Base-by-base conservation (phyloP, 2,797 vertebrate genomes). In the Falco columbarius region DNA sequence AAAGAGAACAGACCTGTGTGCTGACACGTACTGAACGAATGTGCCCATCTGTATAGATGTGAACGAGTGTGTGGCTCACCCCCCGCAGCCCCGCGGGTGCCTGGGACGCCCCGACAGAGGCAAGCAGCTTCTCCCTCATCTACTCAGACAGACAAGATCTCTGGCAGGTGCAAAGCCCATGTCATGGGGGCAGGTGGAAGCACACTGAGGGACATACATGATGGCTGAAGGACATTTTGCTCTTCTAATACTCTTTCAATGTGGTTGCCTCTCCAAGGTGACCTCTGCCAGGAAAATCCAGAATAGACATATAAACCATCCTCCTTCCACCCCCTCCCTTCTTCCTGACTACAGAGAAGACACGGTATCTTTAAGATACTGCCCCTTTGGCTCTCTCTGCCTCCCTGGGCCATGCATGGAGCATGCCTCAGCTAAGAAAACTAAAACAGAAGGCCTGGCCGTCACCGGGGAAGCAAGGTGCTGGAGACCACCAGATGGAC, bases 41-140 rank as follows among this genome's bases (percentile, higher is more conserved):
- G 5, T 2, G 11, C 24, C 16, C 7, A 1, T 46, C n/a, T 71
- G 26, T 68, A 65, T 77, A 74, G 38, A 68, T 14, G 14, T 1
- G 0, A 86, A 29, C 36, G 12, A 75, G 58, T 18, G 14, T 16
- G 32, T 34, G 34, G 8, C 19, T 70, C 49, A 67, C 21, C 22
- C 4, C 6, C 6, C 0, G 0, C 5, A 56, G 44, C 26, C 59
- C 38, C 55, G 9, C 9, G 5, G 24, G 19, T 42, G 15, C 14
- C 59, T 55, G n/a, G 44, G 14, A 19, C 54, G 59, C 20, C 11
- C 20, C 58, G 12, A 72, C 8, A 58, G 10, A 20, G 15, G 10
- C 12, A 26, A 80, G 40, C 71, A 89, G 22, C 4, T 8, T 63
- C 17, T 36, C 40, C 29, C 38, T 76, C 26, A 12, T 66, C 79